These are phyloP conservation scores for Aplysia californica DNA, from an alignment of 1,140 invertebrate genomes.

Conservation along the genomic window DNA sequence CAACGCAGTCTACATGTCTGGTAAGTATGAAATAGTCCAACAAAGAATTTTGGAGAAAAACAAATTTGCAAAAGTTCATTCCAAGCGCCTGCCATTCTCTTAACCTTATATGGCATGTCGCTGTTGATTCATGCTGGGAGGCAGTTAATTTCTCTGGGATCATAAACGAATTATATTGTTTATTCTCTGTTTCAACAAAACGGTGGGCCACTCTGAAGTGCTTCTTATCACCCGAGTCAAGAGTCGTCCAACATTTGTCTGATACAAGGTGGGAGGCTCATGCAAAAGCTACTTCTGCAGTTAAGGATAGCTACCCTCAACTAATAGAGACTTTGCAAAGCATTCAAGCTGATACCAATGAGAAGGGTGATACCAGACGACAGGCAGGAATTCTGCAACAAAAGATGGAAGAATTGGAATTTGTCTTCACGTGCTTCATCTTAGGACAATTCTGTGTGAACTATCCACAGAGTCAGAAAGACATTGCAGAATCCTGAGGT, in stretches of 20 bases:
- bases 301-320: not conserved
- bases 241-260: not conserved
- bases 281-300: too few species aligned
- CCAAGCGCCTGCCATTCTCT: not conserved
- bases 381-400: not conserved
- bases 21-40: too few species aligned
- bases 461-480: not conserved
- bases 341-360: not conserved
- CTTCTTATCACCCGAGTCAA: not conserved
- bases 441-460: not conserved
- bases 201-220: not conserved
- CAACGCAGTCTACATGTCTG: too few species aligned
- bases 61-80: too few species aligned
- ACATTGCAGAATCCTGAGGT: not conserved
- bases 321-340: not conserved
- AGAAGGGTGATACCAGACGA: not conserved
- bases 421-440: not conserved
- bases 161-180: not conserved
- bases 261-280: not conserved
- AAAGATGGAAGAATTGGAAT: not conserved
- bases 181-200: not conserved
- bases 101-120: not conserved
- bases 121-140: not conserved
- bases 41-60: too few species aligned
- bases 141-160: not conserved